Conservation (phyloP, 2,113 vertebrate genomes). For the Carlito syrichta region DNA sequence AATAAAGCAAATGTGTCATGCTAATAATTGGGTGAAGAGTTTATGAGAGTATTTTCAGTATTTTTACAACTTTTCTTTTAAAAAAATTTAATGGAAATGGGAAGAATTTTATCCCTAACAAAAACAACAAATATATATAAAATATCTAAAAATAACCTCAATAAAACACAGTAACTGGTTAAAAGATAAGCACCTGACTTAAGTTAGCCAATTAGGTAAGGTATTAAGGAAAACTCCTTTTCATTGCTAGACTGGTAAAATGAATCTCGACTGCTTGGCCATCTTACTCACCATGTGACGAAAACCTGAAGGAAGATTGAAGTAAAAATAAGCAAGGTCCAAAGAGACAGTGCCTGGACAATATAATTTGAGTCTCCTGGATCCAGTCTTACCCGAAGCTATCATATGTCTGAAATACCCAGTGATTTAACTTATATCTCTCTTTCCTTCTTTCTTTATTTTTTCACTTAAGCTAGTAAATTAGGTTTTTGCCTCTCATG, state of each 20-base stretch:
- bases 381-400: neutral
- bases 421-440: neutral
- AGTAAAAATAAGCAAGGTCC: neutral
- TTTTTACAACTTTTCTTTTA: neutral
- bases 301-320: neutral
- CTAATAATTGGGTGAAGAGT: neutral
- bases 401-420: neutral
- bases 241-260: neutral
- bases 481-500: neutral
- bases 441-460: neutral
- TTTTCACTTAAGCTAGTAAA: neutral
- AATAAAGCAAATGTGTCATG: neutral
- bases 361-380: neutral
- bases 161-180: neutral
- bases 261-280: neutral
- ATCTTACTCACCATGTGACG: neutral
- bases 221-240: neutral
- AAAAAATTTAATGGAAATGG: neutral
- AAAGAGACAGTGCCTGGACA: neutral
- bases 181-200: neutral
- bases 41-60: neutral
- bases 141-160: conserved; percentile 11
- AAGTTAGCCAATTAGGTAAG: neutral
- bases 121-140: neutral
- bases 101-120: neutral